These are phyloP conservation scores for Babylonia areolata DNA, from an alignment of 1,140 invertebrate genomes.

Conservation along the genomic window DNA sequence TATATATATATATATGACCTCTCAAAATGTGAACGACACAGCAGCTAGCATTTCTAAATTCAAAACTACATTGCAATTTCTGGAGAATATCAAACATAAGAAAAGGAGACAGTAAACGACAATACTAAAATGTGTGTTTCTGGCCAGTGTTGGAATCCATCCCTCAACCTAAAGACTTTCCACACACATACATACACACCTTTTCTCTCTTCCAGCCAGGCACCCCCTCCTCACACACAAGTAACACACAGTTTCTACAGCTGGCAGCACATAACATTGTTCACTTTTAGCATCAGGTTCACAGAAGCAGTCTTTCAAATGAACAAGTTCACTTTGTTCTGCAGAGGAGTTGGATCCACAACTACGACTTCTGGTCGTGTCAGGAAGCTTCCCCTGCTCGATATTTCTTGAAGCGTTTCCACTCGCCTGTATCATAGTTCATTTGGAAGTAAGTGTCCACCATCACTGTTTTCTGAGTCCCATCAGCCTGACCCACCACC, in stretches of 20 bases:
- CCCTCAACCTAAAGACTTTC: too few relatives aligned
- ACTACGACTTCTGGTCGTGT: neutral
- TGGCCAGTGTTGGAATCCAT: too few relatives aligned
- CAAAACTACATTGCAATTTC: too few relatives aligned
- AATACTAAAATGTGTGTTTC: too few relatives aligned
- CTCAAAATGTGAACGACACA: too few relatives aligned
- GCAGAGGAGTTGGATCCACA: neutral
- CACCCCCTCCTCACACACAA: too few relatives aligned
- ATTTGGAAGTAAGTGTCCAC: conserved; percentile 97
- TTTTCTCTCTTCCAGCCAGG: too few relatives aligned
- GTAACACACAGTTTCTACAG: too few relatives aligned
- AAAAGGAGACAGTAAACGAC: too few relatives aligned
- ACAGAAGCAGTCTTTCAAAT: neutral
- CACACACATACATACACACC: conserved; percentile 1
- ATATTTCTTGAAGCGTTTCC: conserved; percentile 91
- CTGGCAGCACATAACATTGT: neutral
- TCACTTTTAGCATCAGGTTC: neutral
- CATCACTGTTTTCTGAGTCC: conserved; percentile 80
- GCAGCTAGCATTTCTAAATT: too few relatives aligned
- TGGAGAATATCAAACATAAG: too few relatives aligned
- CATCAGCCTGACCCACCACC: conserved; percentile 83
- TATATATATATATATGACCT: too few relatives aligned
- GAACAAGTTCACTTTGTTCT: neutral
- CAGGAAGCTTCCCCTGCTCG: conserved; percentile 57
- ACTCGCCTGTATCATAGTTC: conserved; percentile 96